Percentiles rank a stretch among this genome's conserved stretches.
phyloP scores from a whole-genome alignment of 2,888 invertebrate species.

The Horisme vitalbata region DNA sequence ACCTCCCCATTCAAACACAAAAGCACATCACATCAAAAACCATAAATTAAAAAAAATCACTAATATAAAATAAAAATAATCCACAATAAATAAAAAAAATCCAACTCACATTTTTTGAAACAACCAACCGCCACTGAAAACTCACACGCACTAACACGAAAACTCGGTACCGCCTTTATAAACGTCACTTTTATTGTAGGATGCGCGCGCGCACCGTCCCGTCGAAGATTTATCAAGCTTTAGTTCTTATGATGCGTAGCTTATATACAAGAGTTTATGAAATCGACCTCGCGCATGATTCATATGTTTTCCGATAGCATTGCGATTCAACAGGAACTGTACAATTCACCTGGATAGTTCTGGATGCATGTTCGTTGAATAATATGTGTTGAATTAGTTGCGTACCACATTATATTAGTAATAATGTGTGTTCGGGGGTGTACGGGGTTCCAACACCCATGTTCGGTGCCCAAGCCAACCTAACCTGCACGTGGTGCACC shows the following conservation, averaged over 20 bases:
- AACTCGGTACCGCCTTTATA: conserved; percentile 28
- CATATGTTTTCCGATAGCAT: conserved; percentile 1
- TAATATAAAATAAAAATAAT: not conserved
- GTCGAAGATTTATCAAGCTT: conserved; percentile 9
- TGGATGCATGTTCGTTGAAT: no score
- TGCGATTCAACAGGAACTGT: no score
- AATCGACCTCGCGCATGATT: conserved; percentile 16
- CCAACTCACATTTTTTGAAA: conserved; percentile 30
- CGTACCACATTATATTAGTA: no score
- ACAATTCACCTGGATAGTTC: no score
- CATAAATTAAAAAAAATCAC: not conserved
- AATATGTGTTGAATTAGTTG: no score
- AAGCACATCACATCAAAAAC: no score
- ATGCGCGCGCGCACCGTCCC: not conserved
- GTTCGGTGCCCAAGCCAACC: no score
- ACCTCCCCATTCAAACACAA: no score
- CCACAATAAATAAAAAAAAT: conserved; percentile 8
- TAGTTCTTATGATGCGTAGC: not conserved
- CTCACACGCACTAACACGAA: conserved; percentile 28
- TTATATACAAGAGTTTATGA: conserved; percentile 18
- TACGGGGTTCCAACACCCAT: no score
- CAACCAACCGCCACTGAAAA: conserved; percentile 31
- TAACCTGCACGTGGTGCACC: no score
- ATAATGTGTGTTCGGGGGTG: no score
- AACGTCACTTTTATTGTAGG: conserved; percentile 13